Percentiles rank a stretch among this genome's conserved stretches.
Conservation (phyloP, 2,797 vertebrate genomes). For the Chaetophractus vellerosus region DNA sequence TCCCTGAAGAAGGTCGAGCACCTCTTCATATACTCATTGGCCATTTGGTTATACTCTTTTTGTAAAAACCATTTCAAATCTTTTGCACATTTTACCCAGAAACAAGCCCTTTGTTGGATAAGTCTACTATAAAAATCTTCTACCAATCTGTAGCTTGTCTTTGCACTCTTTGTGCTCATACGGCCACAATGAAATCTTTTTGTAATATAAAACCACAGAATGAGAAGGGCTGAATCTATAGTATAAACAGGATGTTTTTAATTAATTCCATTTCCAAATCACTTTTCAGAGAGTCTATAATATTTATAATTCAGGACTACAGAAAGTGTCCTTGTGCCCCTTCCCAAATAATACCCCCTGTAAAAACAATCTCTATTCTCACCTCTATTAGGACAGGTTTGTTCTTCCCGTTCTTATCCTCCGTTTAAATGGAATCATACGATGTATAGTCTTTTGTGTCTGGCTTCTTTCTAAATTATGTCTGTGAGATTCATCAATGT, state of each 20-base stretch:
- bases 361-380: conserved; percentile 56
- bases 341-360: conserved; percentile 33
- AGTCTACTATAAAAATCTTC: conserved; percentile 26
- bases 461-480: background rate
- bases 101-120: background rate
- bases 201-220: conserved; percentile 66
- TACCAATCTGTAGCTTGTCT: background rate
- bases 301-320: conserved; percentile 70
- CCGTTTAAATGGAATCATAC: background rate
- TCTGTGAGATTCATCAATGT: background rate
- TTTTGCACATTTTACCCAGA: background rate
- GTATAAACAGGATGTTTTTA: conserved; percentile 9
- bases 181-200: background rate
- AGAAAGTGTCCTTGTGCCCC: conserved; percentile 70
- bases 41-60: conserved; percentile 8
- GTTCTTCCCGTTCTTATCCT: conserved; percentile 4
- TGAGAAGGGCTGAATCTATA: conserved; percentile 2
- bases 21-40: background rate
- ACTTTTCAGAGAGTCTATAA: conserved; percentile 74
- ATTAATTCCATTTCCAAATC: conserved; percentile 74
- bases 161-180: background rate
- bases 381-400: background rate
- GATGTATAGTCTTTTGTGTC: background rate
- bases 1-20: background rate
- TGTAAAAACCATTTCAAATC: background rate